Evolutionary conservation across 2,888 invertebrate species (phyloP), one percentile per base, ranked within the genome.

Genomic region (Himalopsyche japonica): DNA sequence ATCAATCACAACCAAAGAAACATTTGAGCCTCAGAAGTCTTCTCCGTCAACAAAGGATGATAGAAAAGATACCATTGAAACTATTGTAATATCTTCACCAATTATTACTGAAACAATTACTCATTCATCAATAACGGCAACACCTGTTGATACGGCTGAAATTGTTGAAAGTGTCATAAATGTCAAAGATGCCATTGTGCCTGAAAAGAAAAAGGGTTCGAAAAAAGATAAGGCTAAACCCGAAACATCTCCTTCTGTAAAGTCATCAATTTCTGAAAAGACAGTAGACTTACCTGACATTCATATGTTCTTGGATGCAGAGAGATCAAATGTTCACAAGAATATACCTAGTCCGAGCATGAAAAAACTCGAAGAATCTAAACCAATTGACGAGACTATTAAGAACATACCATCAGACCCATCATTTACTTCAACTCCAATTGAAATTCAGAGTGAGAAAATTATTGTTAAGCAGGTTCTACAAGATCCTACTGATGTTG

Each of bases 231-330:
- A 70, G 30, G 15, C 12, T 30, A 27, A 27, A 70, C 27, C 70
- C 30, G 30, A 70, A 70, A 70, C 27, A 86, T 89, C 89, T 89
- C 89, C 85, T 70, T 12, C 64, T 30, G 82, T 82, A 82, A 84
- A 82, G 83, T 57, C 82, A 83, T 15, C 43, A 15, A 15, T 43
- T 43, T 43, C 43, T 4, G 43, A 43, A 43, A 43, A 43, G 43
- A 43, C 43, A 43, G 15, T 43, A 15, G 15, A 43, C 43, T 15
- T 43, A 43, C 43, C 43, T 43, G 78, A 82, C 24, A 49, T 82
- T 5, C n/a, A 84, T 37, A 76, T 77, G 76, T 80, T 84, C 47
- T 80, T 84, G 80, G 43, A 79, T 34, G 79, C 84, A 64, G 86
- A 86, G 80, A 82, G 80, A 34, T 70, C 49, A 24, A 82, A 82